A percentile compares a stretch with the other conserved stretches of the same genome.
phyloP scores from a whole-genome alignment of 2,888 invertebrate species.

The Rhynchonema sp. region DNA sequence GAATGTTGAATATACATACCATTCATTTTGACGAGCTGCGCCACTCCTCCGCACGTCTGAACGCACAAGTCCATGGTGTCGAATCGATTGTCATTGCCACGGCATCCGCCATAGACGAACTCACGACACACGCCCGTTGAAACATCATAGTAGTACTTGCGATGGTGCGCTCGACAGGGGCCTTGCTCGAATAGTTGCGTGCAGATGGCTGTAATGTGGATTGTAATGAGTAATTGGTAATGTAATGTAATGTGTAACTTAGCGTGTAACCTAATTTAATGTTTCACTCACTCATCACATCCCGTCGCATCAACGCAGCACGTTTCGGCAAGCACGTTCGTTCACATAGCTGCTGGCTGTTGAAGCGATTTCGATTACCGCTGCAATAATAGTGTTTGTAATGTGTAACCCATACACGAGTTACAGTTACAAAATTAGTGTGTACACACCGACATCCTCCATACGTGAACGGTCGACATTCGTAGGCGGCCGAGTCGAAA shows the following conservation, averaged over 20 bases:
- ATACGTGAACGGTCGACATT: conserved; percentile 57
- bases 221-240: too few species aligned
- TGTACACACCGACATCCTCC: conserved; percentile 70
- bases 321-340: conserved; percentile 42
- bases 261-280: too few species aligned
- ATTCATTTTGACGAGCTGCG: not conserved
- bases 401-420: too few species aligned
- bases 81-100: not conserved
- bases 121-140: not conserved
- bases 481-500: conserved; percentile 14
- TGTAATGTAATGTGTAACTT: too few species aligned
- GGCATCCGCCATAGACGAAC: not conserved
- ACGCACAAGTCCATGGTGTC: not conserved
- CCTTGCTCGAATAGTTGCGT: not conserved
- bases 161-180: not conserved
- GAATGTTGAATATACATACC: too few species aligned
- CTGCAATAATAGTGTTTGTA: too few species aligned
- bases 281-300: not conserved
- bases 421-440: too few species aligned
- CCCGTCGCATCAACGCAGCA: not conserved
- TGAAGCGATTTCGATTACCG: conserved; percentile 61
- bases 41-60: not conserved
- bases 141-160: not conserved
- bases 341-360: conserved; percentile 52
- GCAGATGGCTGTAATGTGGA: too few species aligned